phyloP scores from a whole-genome alignment of 2,888 invertebrate species.

The Amphipoea oculea region DNA sequence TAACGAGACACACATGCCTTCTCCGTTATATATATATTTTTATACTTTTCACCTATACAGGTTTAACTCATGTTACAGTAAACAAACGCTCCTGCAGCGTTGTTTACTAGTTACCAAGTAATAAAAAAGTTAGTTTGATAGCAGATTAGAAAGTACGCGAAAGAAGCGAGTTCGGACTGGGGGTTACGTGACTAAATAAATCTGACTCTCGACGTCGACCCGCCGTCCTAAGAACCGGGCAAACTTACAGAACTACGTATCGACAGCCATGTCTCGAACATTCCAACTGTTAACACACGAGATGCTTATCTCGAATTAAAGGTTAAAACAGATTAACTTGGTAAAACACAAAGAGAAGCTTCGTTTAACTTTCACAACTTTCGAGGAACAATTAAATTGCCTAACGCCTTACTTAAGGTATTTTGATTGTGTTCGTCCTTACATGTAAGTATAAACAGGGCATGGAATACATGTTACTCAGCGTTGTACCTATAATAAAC shows the following conservation, averaged over 20 bases:
- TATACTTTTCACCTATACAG: not conserved
- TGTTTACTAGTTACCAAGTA: constrained; percentile 86
- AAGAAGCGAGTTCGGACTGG: constrained; percentile 76
- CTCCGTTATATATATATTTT: too few species aligned
- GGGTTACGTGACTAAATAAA: constrained; percentile 85
- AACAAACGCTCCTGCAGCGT: constrained; percentile 76
- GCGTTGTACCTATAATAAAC: constrained; percentile 43
- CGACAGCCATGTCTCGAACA: constrained; percentile 54
- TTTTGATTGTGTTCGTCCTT: constrained; percentile 32
- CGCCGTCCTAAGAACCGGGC: constrained; percentile 31
- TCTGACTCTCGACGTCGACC: constrained; percentile 70
- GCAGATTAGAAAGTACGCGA: constrained; percentile 84
- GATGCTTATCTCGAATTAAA: constrained; percentile 62
- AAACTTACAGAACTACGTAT: constrained; percentile 58
- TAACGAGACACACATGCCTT: too few species aligned
- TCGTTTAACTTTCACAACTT: constrained; percentile 54
- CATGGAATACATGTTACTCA: constrained; percentile 19
- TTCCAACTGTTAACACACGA: constrained; percentile 60
- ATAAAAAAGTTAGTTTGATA: constrained; percentile 87
- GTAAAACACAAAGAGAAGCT: constrained; percentile 53
- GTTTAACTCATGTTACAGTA: constrained; percentile 58
- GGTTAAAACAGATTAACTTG: constrained; percentile 62
- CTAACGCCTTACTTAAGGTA: constrained; percentile 43
- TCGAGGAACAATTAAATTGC: constrained; percentile 51
- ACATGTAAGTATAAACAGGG: constrained; percentile 19